Base-by-base conservation (phyloP, 2,113 vertebrate genomes). In the Gracilinanus agilis region DNA sequence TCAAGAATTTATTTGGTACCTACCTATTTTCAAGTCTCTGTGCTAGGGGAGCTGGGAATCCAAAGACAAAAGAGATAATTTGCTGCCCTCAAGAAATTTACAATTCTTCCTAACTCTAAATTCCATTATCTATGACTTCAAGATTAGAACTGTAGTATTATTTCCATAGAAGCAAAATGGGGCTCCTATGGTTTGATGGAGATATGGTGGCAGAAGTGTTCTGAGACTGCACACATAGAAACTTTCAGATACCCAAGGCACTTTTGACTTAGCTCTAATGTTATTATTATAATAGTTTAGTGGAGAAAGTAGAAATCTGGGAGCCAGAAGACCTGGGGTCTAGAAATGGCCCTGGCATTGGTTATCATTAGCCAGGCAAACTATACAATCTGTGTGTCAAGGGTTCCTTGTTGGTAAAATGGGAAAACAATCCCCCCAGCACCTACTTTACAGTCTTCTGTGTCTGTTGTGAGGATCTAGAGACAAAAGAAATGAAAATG, bases 391-490 rank as follows among this genome's bases (percentile, higher is more conserved):
- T 58, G 25, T 96, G 53, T 88, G 83, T 34, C 90, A 91, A 83
- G 54, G 94, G 95, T 97, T 95, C 44, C 75, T 96, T 92, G 44
- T 95, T 92, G 94, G 53, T 67, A 96, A 94, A 91, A 88, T 90
- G 53, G 53, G n/a, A 55, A 94, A 92, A 95, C 93, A 92, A 95
- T 93, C 16, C 34, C 34, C 67, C n/a, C 9, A 93, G 90, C 88
- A 95, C 54, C 89, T 93, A 92, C 67, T 90, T 34, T 27, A n/a
- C 0, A 75, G 93, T 24, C 21, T 8, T 56, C 34, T 49, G n/a
- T n/a, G 34, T 7, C 34, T 75, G n/a, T 24, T 75, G 55, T 75
- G 34, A 75, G 13, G 34, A 75, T 16, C 29, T 75, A 93, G n/a
- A 49, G 34, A 92, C 23, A 96, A 93, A 10, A 92, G 7, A 23